Percentiles rank a stretch among this genome's conserved stretches.
These are phyloP conservation scores for Beris morrisii DNA, from an alignment of 2,888 invertebrate species.

Conservation along the genomic window DNA sequence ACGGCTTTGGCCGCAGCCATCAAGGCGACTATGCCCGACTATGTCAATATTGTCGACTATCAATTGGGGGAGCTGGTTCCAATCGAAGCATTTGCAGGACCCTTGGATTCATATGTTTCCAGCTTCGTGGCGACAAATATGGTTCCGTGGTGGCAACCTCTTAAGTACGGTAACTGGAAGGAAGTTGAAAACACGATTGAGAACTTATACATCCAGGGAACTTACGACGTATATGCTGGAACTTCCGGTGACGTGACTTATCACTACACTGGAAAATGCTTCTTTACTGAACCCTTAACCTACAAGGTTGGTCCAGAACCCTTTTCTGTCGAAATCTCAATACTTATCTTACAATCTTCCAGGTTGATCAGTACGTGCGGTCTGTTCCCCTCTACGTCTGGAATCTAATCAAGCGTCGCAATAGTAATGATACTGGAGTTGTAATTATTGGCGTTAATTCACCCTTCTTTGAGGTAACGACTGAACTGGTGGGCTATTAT, in stretches of 20 bases:
- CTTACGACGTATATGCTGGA: constrained; percentile 24
- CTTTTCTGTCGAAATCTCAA: no score
- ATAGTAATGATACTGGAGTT: constrained; percentile 9
- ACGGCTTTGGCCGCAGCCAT: background rate
- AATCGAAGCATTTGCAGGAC: background rate
- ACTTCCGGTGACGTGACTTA: constrained; percentile 3
- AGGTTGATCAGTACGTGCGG: background rate
- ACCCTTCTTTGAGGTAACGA: constrained; percentile 14
- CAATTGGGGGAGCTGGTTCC: background rate
- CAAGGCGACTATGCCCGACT: background rate
- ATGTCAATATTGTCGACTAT: background rate
- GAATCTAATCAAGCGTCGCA: constrained; percentile 10
- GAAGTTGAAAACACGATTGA: constrained; percentile 18
- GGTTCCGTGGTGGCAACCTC: constrained; percentile 18
- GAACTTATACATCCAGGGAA: background rate
- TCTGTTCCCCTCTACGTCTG: constrained; percentile 23
- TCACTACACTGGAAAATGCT: background rate
- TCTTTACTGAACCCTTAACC: background rate
- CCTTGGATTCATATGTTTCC: background rate
- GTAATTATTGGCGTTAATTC: constrained; percentile 28
- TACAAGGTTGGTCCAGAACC: background rate
- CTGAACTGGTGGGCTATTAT: background rate
- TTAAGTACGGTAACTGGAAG: constrained; percentile 19
- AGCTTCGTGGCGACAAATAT: background rate
- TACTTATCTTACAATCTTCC: background rate